Percentiles rank a stretch among this genome's conserved stretches.
Evolutionary conservation across 1,140 invertebrate genomes (phyloP).

Genomic region (Dufourea novaeangliae): DNA sequence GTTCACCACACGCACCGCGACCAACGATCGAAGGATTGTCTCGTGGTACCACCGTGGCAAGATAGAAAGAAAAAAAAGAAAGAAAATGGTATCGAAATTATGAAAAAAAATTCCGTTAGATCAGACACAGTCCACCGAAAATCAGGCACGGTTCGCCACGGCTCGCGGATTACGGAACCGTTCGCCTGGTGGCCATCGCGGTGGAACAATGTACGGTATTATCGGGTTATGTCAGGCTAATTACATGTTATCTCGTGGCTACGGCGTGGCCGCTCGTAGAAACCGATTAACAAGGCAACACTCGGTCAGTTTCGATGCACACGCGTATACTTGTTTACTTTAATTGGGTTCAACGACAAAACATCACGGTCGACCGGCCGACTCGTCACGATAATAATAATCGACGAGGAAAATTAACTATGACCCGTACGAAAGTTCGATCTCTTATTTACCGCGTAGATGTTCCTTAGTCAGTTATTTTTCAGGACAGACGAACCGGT

Average conservation of each 20-base stretch:
- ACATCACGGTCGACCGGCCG: background rate
- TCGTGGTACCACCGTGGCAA: constrained; percentile 17
- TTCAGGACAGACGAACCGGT: constrained; percentile 5
- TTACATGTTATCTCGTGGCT: constrained; percentile 36
- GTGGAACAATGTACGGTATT: constrained; percentile 30
- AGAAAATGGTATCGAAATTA: constrained; percentile 20
- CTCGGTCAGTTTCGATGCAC: background rate
- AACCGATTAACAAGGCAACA: background rate
- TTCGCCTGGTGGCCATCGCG: background rate
- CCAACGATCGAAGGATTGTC: constrained; percentile 36
- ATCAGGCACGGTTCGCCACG: constrained; percentile 10
- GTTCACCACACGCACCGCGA: constrained; percentile 62
- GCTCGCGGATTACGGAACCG: constrained; percentile 8
- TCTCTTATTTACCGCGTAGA: too few relatives aligned
- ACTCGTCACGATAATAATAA: background rate
- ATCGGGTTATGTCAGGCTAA: constrained; percentile 45
- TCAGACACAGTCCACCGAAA: background rate
- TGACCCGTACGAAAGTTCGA: too few relatives aligned
- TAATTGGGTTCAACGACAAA: background rate
- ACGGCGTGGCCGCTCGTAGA: background rate
- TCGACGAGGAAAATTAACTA: too few relatives aligned
- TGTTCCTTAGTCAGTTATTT: too few relatives aligned
- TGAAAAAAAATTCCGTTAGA: background rate
- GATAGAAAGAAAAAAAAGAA: constrained; percentile 2
- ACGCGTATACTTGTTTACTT: background rate